Evolutionary conservation across 2,797 vertebrate genomes (phyloP).

Genomic region (Malurus splendens): DNA sequence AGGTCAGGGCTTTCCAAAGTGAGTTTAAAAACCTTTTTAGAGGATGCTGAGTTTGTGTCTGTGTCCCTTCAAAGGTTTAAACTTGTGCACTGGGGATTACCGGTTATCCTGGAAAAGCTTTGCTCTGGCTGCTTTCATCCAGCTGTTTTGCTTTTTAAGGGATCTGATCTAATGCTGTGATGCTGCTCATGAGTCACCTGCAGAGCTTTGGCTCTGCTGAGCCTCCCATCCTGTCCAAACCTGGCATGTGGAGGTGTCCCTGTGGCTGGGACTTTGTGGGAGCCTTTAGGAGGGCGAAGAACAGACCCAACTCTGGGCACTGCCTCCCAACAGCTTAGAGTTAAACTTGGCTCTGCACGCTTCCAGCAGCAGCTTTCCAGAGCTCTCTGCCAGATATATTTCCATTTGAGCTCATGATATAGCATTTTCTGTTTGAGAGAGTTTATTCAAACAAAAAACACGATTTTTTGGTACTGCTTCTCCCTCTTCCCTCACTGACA

Average conservation of each 20-base stretch:
- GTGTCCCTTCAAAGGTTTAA: not conserved
- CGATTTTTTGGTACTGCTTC: not conserved
- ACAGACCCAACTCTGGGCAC: not conserved
- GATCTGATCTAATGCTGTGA: not conserved
- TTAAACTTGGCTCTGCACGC: constrained; percentile 19
- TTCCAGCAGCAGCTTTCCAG: constrained; percentile 41
- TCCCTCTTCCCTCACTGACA: constrained; percentile 40
- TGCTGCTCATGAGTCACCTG: not conserved
- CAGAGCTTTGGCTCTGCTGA: not conserved
- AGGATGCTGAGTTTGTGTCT: not conserved
- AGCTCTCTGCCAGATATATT: constrained; percentile 24
- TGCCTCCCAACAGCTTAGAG: not conserved
- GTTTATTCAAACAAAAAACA: constrained; percentile 51
- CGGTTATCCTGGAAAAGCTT: not conserved
- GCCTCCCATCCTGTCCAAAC: fast-evolving
- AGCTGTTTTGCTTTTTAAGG: not conserved
- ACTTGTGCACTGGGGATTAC: not conserved
- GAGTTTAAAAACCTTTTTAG: not conserved
- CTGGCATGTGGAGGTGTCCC: fast-evolving
- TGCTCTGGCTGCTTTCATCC: not conserved
- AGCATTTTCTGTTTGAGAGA: constrained; percentile 16
- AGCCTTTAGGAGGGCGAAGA: not conserved
- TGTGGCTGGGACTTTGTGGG: fast-evolving
- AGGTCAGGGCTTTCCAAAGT: not conserved
- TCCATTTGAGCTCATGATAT: constrained; percentile 44